phyloP scores from a whole-genome alignment of 2,113 vertebrate genomes.

The Coracopsis vasa region DNA sequence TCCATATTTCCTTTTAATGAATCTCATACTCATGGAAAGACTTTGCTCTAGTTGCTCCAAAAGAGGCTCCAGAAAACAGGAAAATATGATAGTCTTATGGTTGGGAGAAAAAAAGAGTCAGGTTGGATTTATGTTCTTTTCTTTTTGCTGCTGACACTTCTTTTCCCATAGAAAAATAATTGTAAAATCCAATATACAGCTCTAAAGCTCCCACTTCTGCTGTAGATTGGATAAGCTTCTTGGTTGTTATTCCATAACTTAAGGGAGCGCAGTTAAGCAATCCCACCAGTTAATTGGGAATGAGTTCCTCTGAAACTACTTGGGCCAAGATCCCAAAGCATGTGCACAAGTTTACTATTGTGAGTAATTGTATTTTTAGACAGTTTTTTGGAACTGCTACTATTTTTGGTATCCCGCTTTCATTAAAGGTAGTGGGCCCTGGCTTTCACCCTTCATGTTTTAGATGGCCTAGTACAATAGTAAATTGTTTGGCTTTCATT shows the following conservation, averaged over 20 bases:
- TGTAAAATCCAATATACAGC: background rate
- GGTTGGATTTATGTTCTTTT: background rate
- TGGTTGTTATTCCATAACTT: background rate
- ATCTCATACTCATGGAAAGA: background rate
- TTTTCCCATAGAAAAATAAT: background rate
- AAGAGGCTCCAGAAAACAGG: background rate
- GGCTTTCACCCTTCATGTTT: background rate
- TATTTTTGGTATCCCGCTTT: background rate
- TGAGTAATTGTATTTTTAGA: slow-evolving; percentile 21
- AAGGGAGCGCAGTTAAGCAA: background rate
- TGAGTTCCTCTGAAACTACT: background rate
- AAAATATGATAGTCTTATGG: background rate
- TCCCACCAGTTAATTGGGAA: background rate
- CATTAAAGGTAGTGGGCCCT: background rate
- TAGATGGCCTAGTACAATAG: background rate
- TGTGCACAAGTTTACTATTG: background rate
- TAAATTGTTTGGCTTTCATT: background rate
- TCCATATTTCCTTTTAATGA: background rate
- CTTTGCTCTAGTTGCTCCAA: background rate
- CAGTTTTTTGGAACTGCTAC: background rate
- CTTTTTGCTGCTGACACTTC: background rate
- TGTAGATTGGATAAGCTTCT: background rate
- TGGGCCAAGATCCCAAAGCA: background rate
- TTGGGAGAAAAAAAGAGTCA: background rate
- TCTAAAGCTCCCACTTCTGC: background rate